Evolutionary conservation across 92 coral and sea anemone species (phyloP), one percentile per base, ranked within the genome.

Genomic region (Epizoanthus fatuus): DNA sequence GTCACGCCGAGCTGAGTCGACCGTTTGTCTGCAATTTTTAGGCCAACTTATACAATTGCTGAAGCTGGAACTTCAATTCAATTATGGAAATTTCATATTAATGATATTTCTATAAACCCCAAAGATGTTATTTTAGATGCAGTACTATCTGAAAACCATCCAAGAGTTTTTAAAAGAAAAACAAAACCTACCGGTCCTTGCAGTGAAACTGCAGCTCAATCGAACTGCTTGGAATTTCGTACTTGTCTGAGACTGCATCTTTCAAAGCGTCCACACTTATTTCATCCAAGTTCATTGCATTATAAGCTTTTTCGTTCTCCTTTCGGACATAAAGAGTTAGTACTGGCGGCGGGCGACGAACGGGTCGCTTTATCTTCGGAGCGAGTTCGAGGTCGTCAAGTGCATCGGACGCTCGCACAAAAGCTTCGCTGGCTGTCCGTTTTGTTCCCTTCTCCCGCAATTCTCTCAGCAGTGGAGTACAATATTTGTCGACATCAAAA

Each of bases 281-380:
- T 73, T 93, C 92, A 47, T 95, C 98, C 91, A 95, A 64, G 83
- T 92, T 93, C 76, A 95, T 92, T 35, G 98, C 98, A 88, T 95
- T 85, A 57, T 92, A 92, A 15, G 98, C 98, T 83, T 95, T 95
- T 82, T 95, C 96, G 63, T 85, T 90, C 70, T 95, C 96, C 87
- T 89, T 83, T 80, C 98, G 93, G 11, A 95, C 96, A 74, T 95
- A 95, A 38, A 95, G 79, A 83, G 96, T 92, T 40, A 95, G 72
- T 10, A 90, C 71, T 44, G 98, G 98, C 51, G 98, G 98, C 19
- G 98, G 98, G 63, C 98, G 93, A 49, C 98, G 89, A 7, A 87
- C 90, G 32, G 91, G 96, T 84, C 94, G 83, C 81, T 95, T 95
- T 75, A 79, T 86, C 71, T 86, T 81, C 51, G 98, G 98, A 15